A percentile compares a stretch with the other conserved stretches of the same genome.
phyloP scores from a whole-genome alignment of 2,888 invertebrate species.

The Acleris cristana region DNA sequence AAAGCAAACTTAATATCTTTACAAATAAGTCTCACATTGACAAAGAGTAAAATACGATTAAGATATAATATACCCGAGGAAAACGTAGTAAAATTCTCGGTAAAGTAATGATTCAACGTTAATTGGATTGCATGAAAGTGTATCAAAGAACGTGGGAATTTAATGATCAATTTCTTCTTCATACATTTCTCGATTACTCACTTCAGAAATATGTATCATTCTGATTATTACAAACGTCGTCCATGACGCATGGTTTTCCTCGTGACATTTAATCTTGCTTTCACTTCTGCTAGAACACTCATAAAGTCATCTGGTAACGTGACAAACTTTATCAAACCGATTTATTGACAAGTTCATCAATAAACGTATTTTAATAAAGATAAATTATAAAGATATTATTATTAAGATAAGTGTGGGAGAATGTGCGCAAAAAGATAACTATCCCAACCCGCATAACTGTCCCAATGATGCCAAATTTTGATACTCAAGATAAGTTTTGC shows the following conservation, averaged over 20 bases:
- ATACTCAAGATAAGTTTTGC: too few species aligned
- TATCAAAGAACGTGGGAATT: constrained; percentile 37
- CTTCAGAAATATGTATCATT: constrained; percentile 2
- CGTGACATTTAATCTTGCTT: constrained; percentile 6
- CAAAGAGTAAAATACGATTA: neutral
- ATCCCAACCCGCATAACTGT: too few species aligned
- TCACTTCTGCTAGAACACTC: neutral
- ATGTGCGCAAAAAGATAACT: too few species aligned
- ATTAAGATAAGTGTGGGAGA: too few species aligned
- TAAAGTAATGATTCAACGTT: constrained; percentile 45
- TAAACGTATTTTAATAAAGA: too few species aligned
- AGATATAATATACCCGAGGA: neutral
- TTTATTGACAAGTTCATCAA: too few species aligned
- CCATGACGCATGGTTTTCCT: constrained; percentile 11
- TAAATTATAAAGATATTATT: too few species aligned
- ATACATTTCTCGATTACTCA: constrained; percentile 12
- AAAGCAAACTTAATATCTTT: constrained; percentile 2
- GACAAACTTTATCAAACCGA: too few species aligned
- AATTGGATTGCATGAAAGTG: constrained; percentile 58
- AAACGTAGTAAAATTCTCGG: constrained; percentile 54
- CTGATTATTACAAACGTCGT: neutral
- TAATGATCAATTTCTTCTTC: constrained; percentile 16
- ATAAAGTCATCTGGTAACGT: too few species aligned
- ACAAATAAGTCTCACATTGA: constrained; percentile 9
- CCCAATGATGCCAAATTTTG: too few species aligned